phyloP scores from a whole-genome alignment of 23 tunicate species.

The Corella eumyota region DNA sequence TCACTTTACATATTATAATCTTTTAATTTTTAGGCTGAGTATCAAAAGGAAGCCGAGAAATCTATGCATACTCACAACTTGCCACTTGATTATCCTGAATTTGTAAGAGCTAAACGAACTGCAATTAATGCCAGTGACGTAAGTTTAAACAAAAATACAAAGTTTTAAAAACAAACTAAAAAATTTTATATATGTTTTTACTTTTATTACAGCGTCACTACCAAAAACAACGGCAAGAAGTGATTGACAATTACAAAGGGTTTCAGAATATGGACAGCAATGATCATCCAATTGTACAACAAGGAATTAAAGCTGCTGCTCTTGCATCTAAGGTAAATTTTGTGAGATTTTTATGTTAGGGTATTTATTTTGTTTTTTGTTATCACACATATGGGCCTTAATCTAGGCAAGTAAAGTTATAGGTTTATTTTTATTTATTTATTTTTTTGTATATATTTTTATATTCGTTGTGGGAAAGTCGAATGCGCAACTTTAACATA shows the following conservation, averaged over 20 bases:
- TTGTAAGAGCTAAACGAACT: constrained; percentile 63
- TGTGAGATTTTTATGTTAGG: background rate
- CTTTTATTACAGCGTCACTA: constrained; percentile 12
- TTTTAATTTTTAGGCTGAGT: constrained; percentile 37
- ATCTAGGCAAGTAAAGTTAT: background rate
- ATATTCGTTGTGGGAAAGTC: too few relatives aligned
- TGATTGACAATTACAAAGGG: constrained; percentile 62
- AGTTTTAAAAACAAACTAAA: background rate
- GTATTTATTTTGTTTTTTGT: background rate
- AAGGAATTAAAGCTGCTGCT: constrained; percentile 91
- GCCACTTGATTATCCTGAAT: constrained; percentile 88
- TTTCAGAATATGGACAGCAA: constrained; percentile 94
- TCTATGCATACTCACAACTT: constrained; percentile 71
- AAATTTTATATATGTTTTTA: background rate
- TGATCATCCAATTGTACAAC: constrained; percentile 93
- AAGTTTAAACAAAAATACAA: constrained; percentile 10
- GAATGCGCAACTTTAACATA: too few relatives aligned
- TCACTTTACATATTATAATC: background rate
- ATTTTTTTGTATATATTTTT: too few relatives aligned
- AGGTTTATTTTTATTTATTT: too few relatives aligned
- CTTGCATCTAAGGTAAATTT: constrained; percentile 54
- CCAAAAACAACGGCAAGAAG: constrained; percentile 75
- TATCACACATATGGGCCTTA: background rate
- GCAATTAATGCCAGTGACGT: constrained; percentile 93
- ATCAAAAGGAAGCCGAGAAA: constrained; percentile 76